Conservation (phyloP, 30 jellyfish, hydroid and myxozoan genomes). For the Aurelia aurita region DNA sequence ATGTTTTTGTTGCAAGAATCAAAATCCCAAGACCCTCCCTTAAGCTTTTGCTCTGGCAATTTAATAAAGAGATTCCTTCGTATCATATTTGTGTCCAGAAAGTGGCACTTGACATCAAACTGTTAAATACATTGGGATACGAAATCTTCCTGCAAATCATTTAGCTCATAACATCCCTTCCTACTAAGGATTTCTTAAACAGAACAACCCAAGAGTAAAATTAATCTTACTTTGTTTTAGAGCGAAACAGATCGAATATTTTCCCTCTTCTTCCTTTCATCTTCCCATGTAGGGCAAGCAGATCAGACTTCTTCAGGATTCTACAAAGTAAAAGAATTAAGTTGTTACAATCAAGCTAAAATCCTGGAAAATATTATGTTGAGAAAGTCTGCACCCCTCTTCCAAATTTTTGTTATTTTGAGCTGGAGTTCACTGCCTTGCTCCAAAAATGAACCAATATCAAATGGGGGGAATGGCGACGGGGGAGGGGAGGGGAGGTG, state of each 20-base stretch:
- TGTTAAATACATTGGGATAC: background rate
- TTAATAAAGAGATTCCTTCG: no score
- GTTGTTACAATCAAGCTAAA: background rate
- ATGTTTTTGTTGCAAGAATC: no score
- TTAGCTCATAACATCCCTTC: background rate
- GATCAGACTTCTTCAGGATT: constrained; percentile 64
- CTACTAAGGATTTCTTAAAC: background rate
- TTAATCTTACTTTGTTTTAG: constrained; percentile 25
- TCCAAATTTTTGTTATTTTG: no score
- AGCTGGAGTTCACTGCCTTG: no score
- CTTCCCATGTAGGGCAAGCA: constrained; percentile 92
- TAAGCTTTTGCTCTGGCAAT: no score
- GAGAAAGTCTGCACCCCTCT: background rate
- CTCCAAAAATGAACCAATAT: no score
- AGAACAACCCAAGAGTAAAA: background rate
- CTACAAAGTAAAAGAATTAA: constrained; percentile 11
- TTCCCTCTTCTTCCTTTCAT: constrained; percentile 83
- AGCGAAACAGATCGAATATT: constrained; percentile 69
- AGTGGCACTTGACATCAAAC: background rate
- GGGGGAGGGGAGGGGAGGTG: no score
- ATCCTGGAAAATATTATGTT: no score
- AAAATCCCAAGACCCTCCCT: no score
- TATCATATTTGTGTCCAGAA: no score
- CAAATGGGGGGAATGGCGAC: no score
- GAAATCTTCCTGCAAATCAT: background rate